These are phyloP conservation scores for Priocnemis perturbator DNA, from an alignment of 2,888 invertebrate species.

Conservation along the genomic window DNA sequence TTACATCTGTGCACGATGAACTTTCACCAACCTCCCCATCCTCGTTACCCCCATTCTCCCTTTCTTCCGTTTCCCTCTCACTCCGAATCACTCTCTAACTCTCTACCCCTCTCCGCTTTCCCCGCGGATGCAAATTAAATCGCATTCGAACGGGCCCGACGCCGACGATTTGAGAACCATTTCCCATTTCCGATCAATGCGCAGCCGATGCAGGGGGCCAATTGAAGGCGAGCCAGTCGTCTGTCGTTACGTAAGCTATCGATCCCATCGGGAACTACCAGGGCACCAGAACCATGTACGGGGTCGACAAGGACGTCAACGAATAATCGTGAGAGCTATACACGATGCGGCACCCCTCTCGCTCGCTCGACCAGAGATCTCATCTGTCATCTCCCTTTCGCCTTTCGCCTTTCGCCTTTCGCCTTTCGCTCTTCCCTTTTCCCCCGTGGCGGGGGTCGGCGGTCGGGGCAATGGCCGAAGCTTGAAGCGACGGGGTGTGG, in stretches of 20 bases:
- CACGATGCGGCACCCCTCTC: constrained; percentile 16
- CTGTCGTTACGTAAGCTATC: constrained; percentile 71
- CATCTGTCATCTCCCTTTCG: constrained; percentile 10
- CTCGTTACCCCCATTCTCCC: not conserved
- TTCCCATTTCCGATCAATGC: constrained; percentile 49
- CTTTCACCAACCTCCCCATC: not conserved
- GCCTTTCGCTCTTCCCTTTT: not conserved
- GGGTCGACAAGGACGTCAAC: constrained; percentile 18
- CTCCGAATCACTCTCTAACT: not conserved
- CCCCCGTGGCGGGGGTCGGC: too few species aligned
- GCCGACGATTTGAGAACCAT: constrained; percentile 18
- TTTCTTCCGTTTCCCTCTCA: not conserved
- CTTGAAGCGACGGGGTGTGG: too few species aligned
- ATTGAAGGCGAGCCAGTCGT: constrained; percentile 25
- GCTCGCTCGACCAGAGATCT: too few species aligned
- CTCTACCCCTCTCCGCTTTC: not conserved
- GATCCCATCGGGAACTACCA: constrained; percentile 73
- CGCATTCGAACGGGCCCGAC: not conserved
- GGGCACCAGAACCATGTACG: constrained; percentile 59
- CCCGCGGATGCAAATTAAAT: not conserved
- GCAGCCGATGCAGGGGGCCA: constrained; percentile 30
- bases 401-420: too few species aligned
- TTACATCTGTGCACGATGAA: too few species aligned
- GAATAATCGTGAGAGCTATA: constrained; percentile 24
- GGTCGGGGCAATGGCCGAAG: too few species aligned